Percentiles rank a stretch among this genome's conserved stretches.
Conservation (phyloP, 64 coral and sea anemone genomes). For the Orbicella faveolata region DNA sequence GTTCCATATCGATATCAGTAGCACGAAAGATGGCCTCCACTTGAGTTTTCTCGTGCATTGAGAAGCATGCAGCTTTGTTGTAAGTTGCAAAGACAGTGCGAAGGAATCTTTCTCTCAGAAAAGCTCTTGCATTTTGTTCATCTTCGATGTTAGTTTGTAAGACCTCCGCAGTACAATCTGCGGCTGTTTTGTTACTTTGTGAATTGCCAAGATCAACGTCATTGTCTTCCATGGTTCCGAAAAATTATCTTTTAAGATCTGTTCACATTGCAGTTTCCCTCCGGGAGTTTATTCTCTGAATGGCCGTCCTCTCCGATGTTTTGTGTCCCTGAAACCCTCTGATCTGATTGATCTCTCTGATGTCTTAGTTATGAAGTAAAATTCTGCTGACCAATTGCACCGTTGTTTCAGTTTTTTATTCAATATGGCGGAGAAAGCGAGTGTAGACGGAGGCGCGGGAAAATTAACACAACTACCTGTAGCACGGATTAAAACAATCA, state of each 20-base stretch:
- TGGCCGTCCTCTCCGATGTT: neutral
- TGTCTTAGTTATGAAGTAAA: no score
- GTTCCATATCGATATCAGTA: constrained; percentile 89
- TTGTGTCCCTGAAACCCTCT: no score
- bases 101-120: constrained; percentile 77
- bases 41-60: constrained; percentile 78
- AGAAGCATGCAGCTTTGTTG: constrained; percentile 72
- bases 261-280: no score
- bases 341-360: no score
- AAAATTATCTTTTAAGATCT: neutral
- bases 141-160: constrained; percentile 8
- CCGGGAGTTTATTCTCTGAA: neutral
- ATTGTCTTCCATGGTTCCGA: neutral
- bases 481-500: constrained; percentile 91
- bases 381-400: neutral
- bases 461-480: constrained; percentile 85
- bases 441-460: constrained; percentile 48
- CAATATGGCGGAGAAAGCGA: constrained; percentile 94
- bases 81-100: constrained; percentile 59
- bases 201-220: neutral
- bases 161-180: neutral
- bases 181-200: neutral
- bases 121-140: constrained; percentile 69
- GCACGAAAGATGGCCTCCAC: constrained; percentile 75
- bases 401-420: neutral